Base-by-base conservation (phyloP, 2,113 vertebrate species). In the Tragelaphus scriptus region DNA sequence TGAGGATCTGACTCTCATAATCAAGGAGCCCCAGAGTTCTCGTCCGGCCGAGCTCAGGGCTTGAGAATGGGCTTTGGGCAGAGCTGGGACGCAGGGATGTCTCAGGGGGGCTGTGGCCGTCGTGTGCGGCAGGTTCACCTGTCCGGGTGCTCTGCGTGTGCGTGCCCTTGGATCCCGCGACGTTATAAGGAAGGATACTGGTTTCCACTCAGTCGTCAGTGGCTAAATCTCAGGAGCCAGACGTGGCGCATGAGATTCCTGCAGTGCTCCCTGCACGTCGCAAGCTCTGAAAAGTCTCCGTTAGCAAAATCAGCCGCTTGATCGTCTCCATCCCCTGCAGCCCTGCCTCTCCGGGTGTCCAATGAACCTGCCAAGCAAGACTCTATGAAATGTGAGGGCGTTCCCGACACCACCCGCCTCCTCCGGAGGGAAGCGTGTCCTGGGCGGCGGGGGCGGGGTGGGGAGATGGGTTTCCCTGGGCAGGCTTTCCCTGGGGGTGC, bases 261-360 rank as follows among this genome's bases (percentile, higher is more conserved):
- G 1, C 9, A 0, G 0, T 5, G 1, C 8, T 0, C 8, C 25
- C 12, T 6, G 1, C 44, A 3, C 15, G 0, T 0, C 3, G 36
- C 2, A 0, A n/a, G 40, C 13, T 1, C 14, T 1, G 0, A 6
- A 44, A 1, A 7, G 2, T 7, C 23, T 56, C 84, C 6, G 0
- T 19, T 1, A 30, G 61, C 77, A 8, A 6, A 40, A 3, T 9
- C 81, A 6, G 23, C 30, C 21, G 14, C 44, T 1, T 2, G 3
- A 1, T 19, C 10, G 0, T 3, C 49, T 2, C 53, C 44, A 5
- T 2, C 87, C 3, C 14, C 32, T 9, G 3, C 1, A 21, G 90
- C 5, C 85, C 53, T 28, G 58, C 0, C 1, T 4, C 77, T 14
- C n/a, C 11, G 0, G 3, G 7, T 16, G 44, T 19, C 28, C 0